Evolutionary conservation across 2,888 invertebrate genomes (phyloP).

Genomic region (Hetaerina titia): DNA sequence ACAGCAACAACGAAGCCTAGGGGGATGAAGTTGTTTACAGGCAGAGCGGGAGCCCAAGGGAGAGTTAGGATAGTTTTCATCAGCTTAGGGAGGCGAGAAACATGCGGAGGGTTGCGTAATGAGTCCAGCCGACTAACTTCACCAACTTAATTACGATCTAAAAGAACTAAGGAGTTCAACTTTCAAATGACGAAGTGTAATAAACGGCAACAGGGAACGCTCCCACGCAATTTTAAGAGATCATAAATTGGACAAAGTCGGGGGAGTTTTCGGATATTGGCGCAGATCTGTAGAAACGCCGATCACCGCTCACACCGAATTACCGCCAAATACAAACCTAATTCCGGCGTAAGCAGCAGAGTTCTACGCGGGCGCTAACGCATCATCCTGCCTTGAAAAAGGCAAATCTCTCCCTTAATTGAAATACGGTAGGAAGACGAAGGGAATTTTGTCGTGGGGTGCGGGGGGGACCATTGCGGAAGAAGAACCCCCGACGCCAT

Average conservation of each 20-base stretch:
- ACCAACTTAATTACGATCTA: not conserved
- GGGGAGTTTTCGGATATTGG: not conserved
- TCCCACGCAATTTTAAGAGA: not conserved
- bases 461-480: not conserved
- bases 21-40: not conserved
- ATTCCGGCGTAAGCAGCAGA: not conserved
- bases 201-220: not conserved
- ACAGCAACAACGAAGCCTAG: not conserved
- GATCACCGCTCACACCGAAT: not conserved
- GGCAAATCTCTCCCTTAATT: conserved; percentile 26
- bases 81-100: not conserved
- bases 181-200: not conserved
- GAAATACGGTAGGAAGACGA: not conserved
- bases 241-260: not conserved
- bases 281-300: not conserved
- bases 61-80: not conserved
- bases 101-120: not conserved
- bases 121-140: not conserved
- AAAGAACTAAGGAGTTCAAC: not conserved
- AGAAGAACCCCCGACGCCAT: not conserved
- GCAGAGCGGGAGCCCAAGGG: not conserved
- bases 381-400: not conserved
- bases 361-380: not conserved
- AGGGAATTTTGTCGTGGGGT: not conserved
- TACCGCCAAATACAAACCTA: not conserved